Evolutionary conservation across 2,888 invertebrate species (phyloP).

Genomic region (Meloe dianella): DNA sequence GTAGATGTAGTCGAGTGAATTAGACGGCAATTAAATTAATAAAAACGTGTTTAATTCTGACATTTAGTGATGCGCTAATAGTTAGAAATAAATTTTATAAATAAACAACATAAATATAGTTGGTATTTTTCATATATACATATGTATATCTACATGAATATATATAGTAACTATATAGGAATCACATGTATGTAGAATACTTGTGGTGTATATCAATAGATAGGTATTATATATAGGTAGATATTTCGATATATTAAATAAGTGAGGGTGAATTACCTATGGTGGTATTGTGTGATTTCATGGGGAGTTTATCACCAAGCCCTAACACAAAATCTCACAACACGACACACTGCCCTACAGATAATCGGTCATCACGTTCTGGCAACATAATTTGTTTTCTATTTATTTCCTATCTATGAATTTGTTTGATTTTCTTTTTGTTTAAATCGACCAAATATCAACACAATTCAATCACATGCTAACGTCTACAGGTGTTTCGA

Average conservation of each 20-base stretch:
- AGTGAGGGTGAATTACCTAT: slow-evolving; percentile 26
- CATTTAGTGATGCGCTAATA: slow-evolving; percentile 9
- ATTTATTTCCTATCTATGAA: not conserved
- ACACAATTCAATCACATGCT: slow-evolving; percentile 58
- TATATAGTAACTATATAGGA: too few species aligned
- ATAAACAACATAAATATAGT: not conserved
- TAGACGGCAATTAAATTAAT: not conserved
- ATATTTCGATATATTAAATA: not conserved
- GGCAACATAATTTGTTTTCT: slow-evolving; percentile 47
- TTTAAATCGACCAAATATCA: slow-evolving; percentile 45
- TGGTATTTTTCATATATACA: not conserved
- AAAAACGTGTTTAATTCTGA: slow-evolving; percentile 2
- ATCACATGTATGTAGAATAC: not conserved
- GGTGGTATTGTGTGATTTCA: slow-evolving; percentile 22
- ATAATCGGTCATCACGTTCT: slow-evolving; percentile 51
- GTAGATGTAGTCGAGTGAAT: not conserved
- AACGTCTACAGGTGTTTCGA: slow-evolving; percentile 62
- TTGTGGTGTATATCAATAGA: too few species aligned
- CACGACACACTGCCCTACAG: slow-evolving; percentile 55
- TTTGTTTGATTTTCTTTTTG: not conserved
- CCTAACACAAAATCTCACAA: slow-evolving; percentile 45
- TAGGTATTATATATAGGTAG: not conserved
- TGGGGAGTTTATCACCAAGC: slow-evolving; percentile 10
- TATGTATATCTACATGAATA: not conserved
- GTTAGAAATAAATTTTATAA: not conserved